phyloP scores from a whole-genome alignment of 2,113 vertebrate species.

The Datnioides undecimradiatus region DNA sequence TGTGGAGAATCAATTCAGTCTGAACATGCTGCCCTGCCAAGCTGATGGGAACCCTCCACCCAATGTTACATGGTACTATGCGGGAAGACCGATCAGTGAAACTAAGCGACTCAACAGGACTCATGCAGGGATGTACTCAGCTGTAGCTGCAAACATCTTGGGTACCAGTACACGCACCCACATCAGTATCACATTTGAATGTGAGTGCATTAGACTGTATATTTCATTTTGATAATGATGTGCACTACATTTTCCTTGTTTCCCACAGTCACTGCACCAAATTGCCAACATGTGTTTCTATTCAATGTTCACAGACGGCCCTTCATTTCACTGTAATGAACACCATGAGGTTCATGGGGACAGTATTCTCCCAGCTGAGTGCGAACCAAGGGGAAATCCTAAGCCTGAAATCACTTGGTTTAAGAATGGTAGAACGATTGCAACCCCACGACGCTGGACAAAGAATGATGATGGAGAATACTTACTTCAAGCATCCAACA shows the following conservation, averaged over 20 bases:
- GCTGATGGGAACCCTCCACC: conserved; percentile 64
- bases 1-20: conserved; percentile 10
- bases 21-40: conserved; percentile 28
- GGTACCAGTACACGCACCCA: rapidly evolving
- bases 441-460: background rate
- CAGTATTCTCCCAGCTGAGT: background rate
- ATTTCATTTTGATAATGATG: background rate
- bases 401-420: conserved; percentile 15
- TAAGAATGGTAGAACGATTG: conserved; percentile 15
- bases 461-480: conserved; percentile 58
- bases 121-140: conserved; percentile 54
- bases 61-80: conserved; percentile 44
- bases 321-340: conserved; percentile 39
- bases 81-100: background rate
- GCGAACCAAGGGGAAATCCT: conserved; percentile 57
- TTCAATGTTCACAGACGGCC: conserved; percentile 53
- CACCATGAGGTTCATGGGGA: conserved; percentile 4
- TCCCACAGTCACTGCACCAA: background rate
- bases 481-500: conserved; percentile 49
- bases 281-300: background rate
- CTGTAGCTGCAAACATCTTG: background rate
- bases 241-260: background rate
- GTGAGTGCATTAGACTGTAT: conserved; percentile 57
- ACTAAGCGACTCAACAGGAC: conserved; percentile 24
- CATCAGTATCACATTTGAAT: conserved; percentile 62